phyloP scores from a whole-genome alignment of 2,797 vertebrate species.

The Okamejei kenojei region DNA sequence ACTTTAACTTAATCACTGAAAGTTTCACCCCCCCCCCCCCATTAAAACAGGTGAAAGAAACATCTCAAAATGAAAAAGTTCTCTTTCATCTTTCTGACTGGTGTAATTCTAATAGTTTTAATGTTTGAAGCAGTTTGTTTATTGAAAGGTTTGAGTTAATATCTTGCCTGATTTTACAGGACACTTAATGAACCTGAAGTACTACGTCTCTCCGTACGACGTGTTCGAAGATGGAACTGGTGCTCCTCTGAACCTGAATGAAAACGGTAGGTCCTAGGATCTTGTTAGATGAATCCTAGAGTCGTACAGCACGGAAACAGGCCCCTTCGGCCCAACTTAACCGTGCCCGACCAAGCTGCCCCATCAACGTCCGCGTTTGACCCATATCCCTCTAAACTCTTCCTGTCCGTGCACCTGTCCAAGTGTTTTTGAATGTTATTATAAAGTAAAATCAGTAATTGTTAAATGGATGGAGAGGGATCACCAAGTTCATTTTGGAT shows the following conservation, averaged over 20 bases:
- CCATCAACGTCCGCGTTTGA: too few species aligned
- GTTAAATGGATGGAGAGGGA: background rate
- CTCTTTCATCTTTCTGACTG: background rate
- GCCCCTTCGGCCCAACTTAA: too few species aligned
- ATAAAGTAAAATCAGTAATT: background rate
- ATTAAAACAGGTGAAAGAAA: background rate
- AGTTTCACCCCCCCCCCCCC: background rate
- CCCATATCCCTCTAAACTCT: too few species aligned
- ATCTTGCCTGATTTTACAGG: slow-evolving; percentile 51
- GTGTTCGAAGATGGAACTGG: slow-evolving; percentile 79
- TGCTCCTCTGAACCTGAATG: slow-evolving; percentile 70
- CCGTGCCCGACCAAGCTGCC: too few species aligned
- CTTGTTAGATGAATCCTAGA: background rate
- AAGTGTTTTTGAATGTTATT: too few species aligned
- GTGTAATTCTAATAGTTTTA: background rate
- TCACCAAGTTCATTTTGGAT: background rate
- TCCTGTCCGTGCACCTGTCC: too few species aligned
- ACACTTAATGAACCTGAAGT: slow-evolving; percentile 90
- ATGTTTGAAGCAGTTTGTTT: background rate
- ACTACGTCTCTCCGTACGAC: slow-evolving; percentile 88
- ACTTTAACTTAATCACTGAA: background rate
- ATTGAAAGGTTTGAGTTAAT: background rate
- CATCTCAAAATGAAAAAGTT: background rate
- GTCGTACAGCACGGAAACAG: too few species aligned
- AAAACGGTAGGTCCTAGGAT: slow-evolving; percentile 59